phyloP scores from a whole-genome alignment of 2,113 vertebrate genomes.

The Theristicus caerulescens region DNA sequence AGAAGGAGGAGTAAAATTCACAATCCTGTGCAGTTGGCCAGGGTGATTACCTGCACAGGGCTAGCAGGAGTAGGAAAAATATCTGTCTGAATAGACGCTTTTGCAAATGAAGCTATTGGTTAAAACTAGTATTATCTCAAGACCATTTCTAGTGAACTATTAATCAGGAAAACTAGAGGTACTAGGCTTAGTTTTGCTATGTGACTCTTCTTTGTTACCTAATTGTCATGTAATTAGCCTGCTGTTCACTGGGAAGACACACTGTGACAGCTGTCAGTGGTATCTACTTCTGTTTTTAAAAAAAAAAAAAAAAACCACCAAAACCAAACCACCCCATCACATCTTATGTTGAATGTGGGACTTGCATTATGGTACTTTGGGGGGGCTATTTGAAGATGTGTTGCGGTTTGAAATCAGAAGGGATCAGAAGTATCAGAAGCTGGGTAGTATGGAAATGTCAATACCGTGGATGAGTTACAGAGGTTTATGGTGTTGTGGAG shows the following conservation, averaged over 20 bases:
- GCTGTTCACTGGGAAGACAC: slow-evolving; percentile 29
- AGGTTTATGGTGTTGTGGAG: not conserved
- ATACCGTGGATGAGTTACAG: not conserved
- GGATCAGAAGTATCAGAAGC: not conserved
- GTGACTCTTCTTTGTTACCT: slow-evolving; percentile 26
- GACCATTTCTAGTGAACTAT: not conserved
- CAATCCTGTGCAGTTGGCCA: not conserved
- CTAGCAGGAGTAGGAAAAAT: not conserved
- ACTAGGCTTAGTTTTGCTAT: slow-evolving; percentile 1
- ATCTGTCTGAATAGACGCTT: not conserved
- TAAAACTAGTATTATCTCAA: not conserved
- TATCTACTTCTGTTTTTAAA: not conserved
- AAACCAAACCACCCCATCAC: not conserved
- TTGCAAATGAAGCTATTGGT: not conserved
- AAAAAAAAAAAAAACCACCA: not conserved
- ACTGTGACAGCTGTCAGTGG: not conserved
- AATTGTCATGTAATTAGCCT: slow-evolving; percentile 36
- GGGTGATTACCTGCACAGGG: not conserved
- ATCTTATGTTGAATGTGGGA: not conserved
- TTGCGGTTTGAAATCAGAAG: not conserved
- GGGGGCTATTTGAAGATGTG: not conserved
- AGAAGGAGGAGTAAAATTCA: not conserved
- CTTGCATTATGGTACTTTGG: not conserved
- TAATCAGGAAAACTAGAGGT: slow-evolving; percentile 20
- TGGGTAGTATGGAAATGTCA: not conserved